phyloP scores from a whole-genome alignment of 2,888 invertebrate genomes.

The Drosophila lutescens region DNA sequence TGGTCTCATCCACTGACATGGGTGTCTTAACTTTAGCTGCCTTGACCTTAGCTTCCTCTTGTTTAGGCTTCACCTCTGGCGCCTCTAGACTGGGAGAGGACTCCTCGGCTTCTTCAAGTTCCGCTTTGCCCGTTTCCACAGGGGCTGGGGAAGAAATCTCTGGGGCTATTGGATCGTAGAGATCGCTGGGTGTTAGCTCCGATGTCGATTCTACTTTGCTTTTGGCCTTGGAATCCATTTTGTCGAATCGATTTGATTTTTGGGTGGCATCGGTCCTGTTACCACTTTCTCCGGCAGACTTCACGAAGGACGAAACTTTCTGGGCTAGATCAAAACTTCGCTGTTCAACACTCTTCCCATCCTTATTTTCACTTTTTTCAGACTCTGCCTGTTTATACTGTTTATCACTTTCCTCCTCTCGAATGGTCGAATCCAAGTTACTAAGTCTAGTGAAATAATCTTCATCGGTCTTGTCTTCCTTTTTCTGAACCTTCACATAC shows the following conservation, averaged over 20 bases:
- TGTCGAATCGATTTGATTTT: not conserved
- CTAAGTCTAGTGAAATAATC: not conserved
- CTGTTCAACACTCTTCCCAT: not conserved
- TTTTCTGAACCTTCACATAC: not conserved
- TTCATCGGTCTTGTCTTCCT: not conserved
- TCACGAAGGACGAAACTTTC: constrained; percentile 4
- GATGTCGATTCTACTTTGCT: constrained; percentile 3
- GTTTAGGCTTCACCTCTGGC: not conserved
- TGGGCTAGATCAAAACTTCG: constrained; percentile 3
- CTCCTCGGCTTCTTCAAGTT: not conserved
- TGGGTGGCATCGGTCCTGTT: not conserved
- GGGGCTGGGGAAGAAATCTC: constrained; percentile 2
- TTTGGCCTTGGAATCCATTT: not conserved
- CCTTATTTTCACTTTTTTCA: not conserved
- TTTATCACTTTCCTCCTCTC: not conserved
- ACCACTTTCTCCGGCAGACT: not conserved
- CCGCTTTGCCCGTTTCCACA: not conserved
- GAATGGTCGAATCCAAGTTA: not conserved
- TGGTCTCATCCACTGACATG: constrained; percentile 2
- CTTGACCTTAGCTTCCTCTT: not conserved
- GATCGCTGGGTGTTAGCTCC: constrained; percentile 7
- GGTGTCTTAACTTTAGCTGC: not conserved
- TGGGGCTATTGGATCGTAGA: constrained; percentile 15
- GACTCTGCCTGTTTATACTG: not conserved
- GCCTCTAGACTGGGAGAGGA: not conserved